Evolutionary conservation across 1,140 invertebrate genomes (phyloP), one percentile per base, ranked within the genome.

Genomic region (Leptestheria dahalacensis): DNA sequence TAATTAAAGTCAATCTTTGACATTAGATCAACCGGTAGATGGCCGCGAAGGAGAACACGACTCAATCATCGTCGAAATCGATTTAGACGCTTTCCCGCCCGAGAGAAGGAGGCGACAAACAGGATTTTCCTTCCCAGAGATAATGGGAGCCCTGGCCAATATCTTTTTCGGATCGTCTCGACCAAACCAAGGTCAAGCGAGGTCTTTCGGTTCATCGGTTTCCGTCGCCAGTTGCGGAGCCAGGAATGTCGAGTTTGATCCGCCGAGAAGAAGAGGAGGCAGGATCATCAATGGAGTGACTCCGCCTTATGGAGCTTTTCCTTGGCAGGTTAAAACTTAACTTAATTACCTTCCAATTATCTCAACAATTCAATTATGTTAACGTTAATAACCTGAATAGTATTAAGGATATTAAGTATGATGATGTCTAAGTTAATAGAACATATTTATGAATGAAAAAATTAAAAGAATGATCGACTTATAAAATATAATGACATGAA

Each of bases 271-370:
- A 6, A 41, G 33, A 41, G 33, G 33, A 41, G 28, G 74, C 2
- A 81, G 80, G 66, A 82, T 85, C 46, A 77, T 85, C 21, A 82
- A 82, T 0, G 83, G 84, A 1, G 71, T 75, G 15, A 74, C 77
- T 59, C 79, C 79, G 0, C 78, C 79, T 0, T 79, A 82, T 66
- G 83, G 83, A 1, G 79, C 81, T 3, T 80, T 80, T 68, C 84
- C 84, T 15, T 86, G 84, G 84, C 82, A 84, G 72, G 81, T 82
- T 9, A 41, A 41, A 41, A 41, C 6, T n/a, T n/a, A n/a, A n/a
- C n/a, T n/a, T n/a, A n/a, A n/a, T n/a, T n/a, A n/a, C n/a, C n/a
- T n/a, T n/a, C n/a, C n/a, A n/a, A n/a, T n/a, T n/a, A n/a, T n/a
- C n/a, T n/a, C n/a, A n/a, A n/a, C n/a, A n/a, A n/a, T n/a, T n/a